These are phyloP conservation scores for Fragum whitleyi DNA, from an alignment of 2,888 invertebrate species.

Conservation along the genomic window DNA sequence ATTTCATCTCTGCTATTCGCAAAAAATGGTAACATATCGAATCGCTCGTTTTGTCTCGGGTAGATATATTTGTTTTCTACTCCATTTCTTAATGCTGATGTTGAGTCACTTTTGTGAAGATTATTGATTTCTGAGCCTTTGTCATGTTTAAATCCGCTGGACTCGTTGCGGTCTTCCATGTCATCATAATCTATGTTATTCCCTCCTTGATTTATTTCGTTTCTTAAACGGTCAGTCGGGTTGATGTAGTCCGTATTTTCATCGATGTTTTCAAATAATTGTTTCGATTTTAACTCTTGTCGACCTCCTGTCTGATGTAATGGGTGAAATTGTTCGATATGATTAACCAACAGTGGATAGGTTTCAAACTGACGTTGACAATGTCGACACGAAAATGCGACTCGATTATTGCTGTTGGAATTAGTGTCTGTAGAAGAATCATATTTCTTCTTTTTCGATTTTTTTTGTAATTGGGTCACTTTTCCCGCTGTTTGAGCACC, in stretches of 20 bases:
- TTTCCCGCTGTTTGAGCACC: not conserved
- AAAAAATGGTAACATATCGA: slow-evolving; percentile 28
- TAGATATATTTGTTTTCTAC: slow-evolving; percentile 22
- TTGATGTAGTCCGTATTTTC: not conserved
- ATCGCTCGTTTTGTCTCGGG: slow-evolving; percentile 27
- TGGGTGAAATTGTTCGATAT: slow-evolving; percentile 17
- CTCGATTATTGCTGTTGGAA: not conserved
- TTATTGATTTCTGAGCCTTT: too few species aligned
- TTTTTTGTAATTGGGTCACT: not conserved
- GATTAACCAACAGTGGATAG: slow-evolving; percentile 21
- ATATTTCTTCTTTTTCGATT: not conserved
- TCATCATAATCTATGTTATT: not conserved
- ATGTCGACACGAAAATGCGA: slow-evolving; percentile 23
- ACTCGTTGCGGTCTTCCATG: too few species aligned
- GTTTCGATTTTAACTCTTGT: slow-evolving; percentile 1
- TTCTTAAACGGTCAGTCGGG: not conserved
- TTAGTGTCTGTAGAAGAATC: not conserved
- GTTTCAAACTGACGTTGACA: slow-evolving; percentile 15
- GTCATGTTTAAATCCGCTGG: too few species aligned
- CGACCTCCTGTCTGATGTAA: slow-evolving; percentile 9
- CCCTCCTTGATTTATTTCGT: not conserved
- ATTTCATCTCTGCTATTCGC: slow-evolving; percentile 29
- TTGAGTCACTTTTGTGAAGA: too few species aligned
- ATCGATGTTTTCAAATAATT: not conserved
- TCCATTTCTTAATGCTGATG: slow-evolving; percentile 18